A percentile compares a stretch with the other conserved stretches of the same genome.
These are phyloP conservation scores for Denticeps clupeoides DNA, from an alignment of 2,797 vertebrate genomes.

Conservation along the genomic window DNA sequence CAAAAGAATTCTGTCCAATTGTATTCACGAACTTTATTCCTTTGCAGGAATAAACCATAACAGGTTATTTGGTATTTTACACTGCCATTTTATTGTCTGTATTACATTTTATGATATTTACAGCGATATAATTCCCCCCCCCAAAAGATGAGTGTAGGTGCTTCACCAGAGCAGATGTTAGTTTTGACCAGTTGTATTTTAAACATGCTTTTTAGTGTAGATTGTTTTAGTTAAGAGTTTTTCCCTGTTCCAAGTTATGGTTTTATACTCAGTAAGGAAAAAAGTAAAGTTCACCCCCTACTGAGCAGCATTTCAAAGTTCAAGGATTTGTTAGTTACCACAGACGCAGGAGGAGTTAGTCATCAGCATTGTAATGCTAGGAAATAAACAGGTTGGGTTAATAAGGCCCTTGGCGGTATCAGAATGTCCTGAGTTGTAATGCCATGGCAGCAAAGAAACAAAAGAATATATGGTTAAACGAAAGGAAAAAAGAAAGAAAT, in stretches of 20 bases:
- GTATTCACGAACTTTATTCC: too few relatives aligned
- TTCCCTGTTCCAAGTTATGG: not conserved
- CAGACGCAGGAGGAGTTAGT: conserved; percentile 72
- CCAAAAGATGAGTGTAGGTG: not conserved
- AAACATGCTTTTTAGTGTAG: not conserved
- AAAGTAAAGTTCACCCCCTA: not conserved
- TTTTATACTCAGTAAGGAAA: not conserved
- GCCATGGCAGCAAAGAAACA: conserved; percentile 46
- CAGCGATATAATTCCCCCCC: too few relatives aligned
- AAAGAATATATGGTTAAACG: conserved; percentile 34
- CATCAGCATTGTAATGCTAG: conserved; percentile 33
- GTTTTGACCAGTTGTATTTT: not conserved
- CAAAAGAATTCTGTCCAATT: conserved; percentile 23
- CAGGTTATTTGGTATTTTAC: too few relatives aligned
- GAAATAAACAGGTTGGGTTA: conserved; percentile 54
- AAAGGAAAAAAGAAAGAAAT: conserved; percentile 31
- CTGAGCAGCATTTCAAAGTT: conserved; percentile 16
- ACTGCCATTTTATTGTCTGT: too few relatives aligned
- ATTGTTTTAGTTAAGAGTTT: not conserved
- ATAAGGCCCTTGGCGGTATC: conserved; percentile 55
- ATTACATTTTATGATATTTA: too few relatives aligned
- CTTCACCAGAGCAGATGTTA: not conserved
- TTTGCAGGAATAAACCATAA: too few relatives aligned
- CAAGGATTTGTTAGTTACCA: conserved; percentile 70
- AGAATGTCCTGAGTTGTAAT: conserved; percentile 50